Evolutionary conservation across 1,140 invertebrate species (phyloP).

Genomic region (Palaemon carinicauda): DNA sequence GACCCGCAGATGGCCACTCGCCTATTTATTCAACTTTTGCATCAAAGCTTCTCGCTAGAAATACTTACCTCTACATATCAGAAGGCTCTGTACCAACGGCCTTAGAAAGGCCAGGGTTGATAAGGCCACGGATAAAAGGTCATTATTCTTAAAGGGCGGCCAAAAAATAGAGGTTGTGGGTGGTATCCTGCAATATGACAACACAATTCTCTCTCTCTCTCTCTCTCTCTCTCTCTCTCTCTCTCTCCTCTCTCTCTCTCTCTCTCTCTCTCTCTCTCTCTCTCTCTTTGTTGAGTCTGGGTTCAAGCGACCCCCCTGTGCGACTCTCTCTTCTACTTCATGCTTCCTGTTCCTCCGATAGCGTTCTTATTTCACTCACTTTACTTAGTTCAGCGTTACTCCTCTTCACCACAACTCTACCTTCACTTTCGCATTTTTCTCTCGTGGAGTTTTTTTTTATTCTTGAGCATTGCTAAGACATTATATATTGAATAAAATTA

Average conservation of each 20-base stretch:
- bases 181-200: constrained; percentile 6
- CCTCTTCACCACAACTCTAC: too few relatives aligned
- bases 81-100: neutral
- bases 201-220: neutral
- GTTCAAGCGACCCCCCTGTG: neutral
- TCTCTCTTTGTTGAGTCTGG: neutral
- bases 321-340: too few relatives aligned
- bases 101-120: neutral
- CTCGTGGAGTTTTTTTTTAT: too few relatives aligned
- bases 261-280: too few relatives aligned
- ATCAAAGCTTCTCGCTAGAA: neutral
- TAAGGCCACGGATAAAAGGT: neutral
- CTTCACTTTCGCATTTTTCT: too few relatives aligned
- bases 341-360: too few relatives aligned
- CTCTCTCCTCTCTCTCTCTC: neutral
- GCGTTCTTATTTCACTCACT: too few relatives aligned
- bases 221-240: too few relatives aligned
- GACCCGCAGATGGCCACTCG: neutral
- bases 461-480: too few relatives aligned
- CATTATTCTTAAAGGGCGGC: neutral
- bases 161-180: neutral
- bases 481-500: too few relatives aligned
- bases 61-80: neutral
- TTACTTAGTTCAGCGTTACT: too few relatives aligned
- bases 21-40: neutral